Percentiles rank a stretch among this genome's conserved stretches.
These are phyloP conservation scores for Catagonus wagneri DNA, from an alignment of 2,113 vertebrate genomes.

Conservation along the genomic window DNA sequence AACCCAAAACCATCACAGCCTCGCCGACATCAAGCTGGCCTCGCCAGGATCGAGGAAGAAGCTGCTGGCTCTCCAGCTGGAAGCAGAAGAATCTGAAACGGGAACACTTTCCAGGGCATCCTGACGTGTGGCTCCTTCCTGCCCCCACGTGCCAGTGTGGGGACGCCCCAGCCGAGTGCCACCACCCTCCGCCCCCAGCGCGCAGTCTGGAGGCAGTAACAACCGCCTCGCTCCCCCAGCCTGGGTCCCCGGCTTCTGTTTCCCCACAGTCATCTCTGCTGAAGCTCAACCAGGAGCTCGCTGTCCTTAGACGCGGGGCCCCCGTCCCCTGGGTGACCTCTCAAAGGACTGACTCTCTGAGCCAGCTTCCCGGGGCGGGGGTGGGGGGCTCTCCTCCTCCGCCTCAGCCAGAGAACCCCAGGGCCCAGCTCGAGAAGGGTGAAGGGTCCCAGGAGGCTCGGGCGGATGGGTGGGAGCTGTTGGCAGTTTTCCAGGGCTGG, in stretches of 20 bases:
- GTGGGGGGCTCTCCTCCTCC: too few species aligned
- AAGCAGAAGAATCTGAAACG: not conserved
- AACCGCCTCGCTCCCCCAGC: too few species aligned
- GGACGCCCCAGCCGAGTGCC: too few species aligned
- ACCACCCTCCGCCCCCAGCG: not conserved
- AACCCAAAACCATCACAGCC: not conserved
- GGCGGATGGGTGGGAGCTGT: not conserved
- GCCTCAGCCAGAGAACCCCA: not conserved
- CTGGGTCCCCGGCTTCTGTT: not conserved
- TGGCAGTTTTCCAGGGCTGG: not conserved
- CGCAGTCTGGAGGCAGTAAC: not conserved
- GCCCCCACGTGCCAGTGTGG: not conserved
- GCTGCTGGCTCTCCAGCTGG: not conserved
- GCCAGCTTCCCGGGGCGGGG: not conserved
- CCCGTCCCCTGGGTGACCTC: not conserved
- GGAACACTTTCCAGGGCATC: not conserved
- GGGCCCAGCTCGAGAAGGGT: not conserved
- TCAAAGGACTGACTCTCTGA: not conserved
- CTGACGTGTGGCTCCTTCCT: rapidly evolving
- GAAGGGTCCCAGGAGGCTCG: too few species aligned
- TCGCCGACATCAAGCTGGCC: not conserved
- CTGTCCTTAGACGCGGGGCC: not conserved
- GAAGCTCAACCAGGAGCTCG: rapidly evolving
- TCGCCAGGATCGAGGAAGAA: not conserved
- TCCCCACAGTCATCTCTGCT: not conserved